Conservation (phyloP, 2,113 vertebrate genomes). For the Myrmecophaga tridactyla region DNA sequence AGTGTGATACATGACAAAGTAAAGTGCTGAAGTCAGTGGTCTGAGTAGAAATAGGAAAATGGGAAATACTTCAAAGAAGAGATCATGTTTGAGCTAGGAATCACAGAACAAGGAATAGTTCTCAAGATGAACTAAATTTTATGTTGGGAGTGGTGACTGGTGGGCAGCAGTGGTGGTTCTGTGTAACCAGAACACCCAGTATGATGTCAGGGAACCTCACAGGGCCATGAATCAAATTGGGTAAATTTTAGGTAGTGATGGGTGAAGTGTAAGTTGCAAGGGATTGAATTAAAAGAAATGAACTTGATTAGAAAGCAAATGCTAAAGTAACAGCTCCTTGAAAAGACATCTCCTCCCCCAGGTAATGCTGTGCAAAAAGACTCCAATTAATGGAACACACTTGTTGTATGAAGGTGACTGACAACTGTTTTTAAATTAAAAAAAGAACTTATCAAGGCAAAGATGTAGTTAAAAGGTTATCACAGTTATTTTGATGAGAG, state of each 20-base stretch:
- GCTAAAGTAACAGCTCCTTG: neutral
- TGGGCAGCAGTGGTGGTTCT: neutral
- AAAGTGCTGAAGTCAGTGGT: too few relatives aligned
- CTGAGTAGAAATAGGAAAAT: neutral
- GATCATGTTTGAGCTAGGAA: neutral
- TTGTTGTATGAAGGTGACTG: neutral
- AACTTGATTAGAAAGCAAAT: neutral
- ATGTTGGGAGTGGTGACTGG: too few relatives aligned
- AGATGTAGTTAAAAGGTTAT: neutral
- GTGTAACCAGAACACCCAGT: neutral
- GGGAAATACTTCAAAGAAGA: neutral
- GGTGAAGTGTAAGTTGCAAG: neutral
- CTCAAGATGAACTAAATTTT: neutral
- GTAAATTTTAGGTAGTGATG: neutral
- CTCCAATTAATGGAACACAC: slow-evolving; percentile 26
- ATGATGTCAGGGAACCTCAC: neutral
- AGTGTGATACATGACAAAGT: neutral
- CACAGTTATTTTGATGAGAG: neutral
- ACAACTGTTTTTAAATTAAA: neutral
- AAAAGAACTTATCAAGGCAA: neutral
- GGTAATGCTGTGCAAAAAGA: neutral
- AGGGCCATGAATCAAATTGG: neutral
- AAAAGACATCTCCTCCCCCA: neutral
- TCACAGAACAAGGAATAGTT: neutral
- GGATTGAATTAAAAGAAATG: neutral